Evolutionary conservation across 2,888 invertebrate genomes (phyloP), one percentile per base, ranked within the genome.

Genomic region (Gasteruption jaculator): DNA sequence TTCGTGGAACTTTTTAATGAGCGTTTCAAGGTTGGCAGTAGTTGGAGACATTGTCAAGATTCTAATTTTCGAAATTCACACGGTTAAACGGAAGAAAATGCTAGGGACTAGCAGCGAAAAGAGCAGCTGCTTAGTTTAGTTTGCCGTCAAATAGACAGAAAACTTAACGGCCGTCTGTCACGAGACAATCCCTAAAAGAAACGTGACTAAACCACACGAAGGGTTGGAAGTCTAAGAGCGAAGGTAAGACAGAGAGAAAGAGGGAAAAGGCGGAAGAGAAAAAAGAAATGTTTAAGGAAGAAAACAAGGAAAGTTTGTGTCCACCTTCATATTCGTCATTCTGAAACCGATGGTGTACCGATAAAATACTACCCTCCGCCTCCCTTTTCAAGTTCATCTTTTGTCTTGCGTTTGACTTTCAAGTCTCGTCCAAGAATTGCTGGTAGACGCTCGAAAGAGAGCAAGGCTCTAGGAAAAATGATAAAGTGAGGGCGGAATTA

Each of bases 141-240:
- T 45, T 35, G 37, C 15, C 24, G 41, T 40, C 37, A 52, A 41
- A 49, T 44, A 51, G 47, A 49, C 44, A 52, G 40, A 48, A 48
- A 50, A 48, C 51, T 51, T 62, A 63, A 65, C 60, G 60, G 58
- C 57, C 52, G 35, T 41, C 50, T 52, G 57, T 61, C 65, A 64
- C 60, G 62, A 63, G 55, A 61, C 57, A 57, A 56, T 54, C 42
- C 45, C 47, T 39, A 44, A 53, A 48, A 55, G 54, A 60, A 56
- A 57, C 55, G 53, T 55, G 50, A 55, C 48, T 18, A n/a, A n/a
- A n/a, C n/a, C n/a, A n/a, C n/a, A 25, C 12, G 19, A 21, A 31
- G 21, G 25, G 33, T 32, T 22, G 46, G 48, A 45, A 38, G 48
- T 45, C 30, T 27, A 27, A 30, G 41, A 27, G 16, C 24, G 30